Evolutionary conservation across 2,888 invertebrate genomes (phyloP).

Genomic region (Temnothorax ravouxi): DNA sequence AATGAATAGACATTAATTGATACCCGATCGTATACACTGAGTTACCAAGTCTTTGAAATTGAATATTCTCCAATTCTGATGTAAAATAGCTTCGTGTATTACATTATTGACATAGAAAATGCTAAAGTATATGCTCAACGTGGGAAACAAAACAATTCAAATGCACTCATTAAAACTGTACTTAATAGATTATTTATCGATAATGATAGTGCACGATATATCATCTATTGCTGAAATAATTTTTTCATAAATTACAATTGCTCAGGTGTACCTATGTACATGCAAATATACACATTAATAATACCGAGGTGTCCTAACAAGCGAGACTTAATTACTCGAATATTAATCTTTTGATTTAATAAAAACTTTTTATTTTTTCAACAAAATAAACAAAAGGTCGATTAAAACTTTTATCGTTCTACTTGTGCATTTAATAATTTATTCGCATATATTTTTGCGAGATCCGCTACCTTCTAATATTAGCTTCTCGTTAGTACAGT

Average conservation of each 20-base stretch:
- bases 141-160: not conserved
- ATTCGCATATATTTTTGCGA: not conserved
- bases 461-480: not conserved
- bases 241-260: not conserved
- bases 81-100: not conserved
- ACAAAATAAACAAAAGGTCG: not conserved
- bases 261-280: not conserved
- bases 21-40: not conserved
- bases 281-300: not conserved
- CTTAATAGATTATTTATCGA: conserved; percentile 5
- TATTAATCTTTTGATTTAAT: not conserved
- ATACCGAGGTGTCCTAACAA: not conserved
- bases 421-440: conserved; percentile 2
- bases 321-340: not conserved
- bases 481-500: not conserved
- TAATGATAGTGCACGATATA: not conserved
- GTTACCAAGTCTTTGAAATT: conserved; percentile 16
- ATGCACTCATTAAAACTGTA: not conserved
- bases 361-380: not conserved
- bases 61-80: conserved; percentile 14
- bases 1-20: conserved; percentile 11
- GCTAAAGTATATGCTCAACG: not conserved
- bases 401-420: not conserved
- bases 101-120: not conserved
- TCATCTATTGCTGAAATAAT: not conserved